Evolutionary conservation across 1,140 invertebrate genomes (phyloP), one percentile per base, ranked within the genome.

Genomic region (Hylaeus anthracinus): DNA sequence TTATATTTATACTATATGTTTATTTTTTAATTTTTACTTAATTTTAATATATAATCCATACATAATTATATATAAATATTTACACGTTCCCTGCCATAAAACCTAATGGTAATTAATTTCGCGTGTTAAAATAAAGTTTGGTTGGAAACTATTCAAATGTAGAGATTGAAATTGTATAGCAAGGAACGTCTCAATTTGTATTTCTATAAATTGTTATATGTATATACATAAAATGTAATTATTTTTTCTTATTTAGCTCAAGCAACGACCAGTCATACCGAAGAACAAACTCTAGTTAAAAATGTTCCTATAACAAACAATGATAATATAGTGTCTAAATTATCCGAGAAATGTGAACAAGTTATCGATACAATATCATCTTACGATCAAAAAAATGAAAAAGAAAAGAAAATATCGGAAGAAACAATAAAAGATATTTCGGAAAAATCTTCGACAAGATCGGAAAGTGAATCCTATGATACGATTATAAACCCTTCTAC

Each of bases 191-290:
- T 63, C 51, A 26, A 55, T 39, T 60, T 69, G 1, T 41, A 64
- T 56, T 56, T 58, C 41, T 71, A 48, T 56, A 58, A 58, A 56
- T 10, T 39, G 12, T 41, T 53, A 14, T 48, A 43, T 71, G 1
- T 48, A 48, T 37, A 70, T 67, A 53, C 51, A 3, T 53, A 72
- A 66, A 65, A 82, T 37, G 51, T 58, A 10, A 53, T 72, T 69
- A 39, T 78, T 43, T 79, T 82, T 66, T 48, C n/a, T 72, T 63
- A 80, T 75, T 67, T 82, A 82, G 81, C 81, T 82, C 56, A 82
- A 48, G 55, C 48, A 79, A 79, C 69, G 45, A 53, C n/a, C 69
- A 58, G n/a, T 78, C 55, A 43, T 43, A 76, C 9, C 1, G 69
- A 70, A 72, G 69, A 79, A 79, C 75, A 82, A 82, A 72, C 74